Base-by-base conservation (phyloP, 35 echinoderm and acorn worm species). In the Patiria miniata region DNA sequence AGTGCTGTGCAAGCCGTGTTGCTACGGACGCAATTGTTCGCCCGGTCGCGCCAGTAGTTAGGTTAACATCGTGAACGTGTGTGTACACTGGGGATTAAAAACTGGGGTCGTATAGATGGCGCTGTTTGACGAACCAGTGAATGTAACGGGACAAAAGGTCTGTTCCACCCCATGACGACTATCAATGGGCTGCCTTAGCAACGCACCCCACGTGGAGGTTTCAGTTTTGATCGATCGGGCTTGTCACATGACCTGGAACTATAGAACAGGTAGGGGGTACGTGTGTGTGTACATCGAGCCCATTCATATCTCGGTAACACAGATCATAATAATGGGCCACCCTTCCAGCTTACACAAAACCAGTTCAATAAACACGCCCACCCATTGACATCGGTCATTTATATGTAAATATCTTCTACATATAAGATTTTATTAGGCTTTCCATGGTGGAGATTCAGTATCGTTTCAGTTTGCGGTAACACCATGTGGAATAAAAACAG, bases 111-210 rank as follows among this genome's bases (percentile, higher is more conserved):
- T 37, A 40, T 33, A 83, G 81, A 83, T 83, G 58, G 58, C 28
- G 58, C 65, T 73, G 65, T 73, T 60, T 73, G 14, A 73, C 65
- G 34, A 73, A 10, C n/a, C 18, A 73, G 65, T 7, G 6, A 47
- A 73, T 0, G 34, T 30, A 32, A 73, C 26, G 8, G 65, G 26
- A 73, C 65, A 73, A 84, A 65, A 60, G 53, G 82, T 38, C 38
- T 39, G 82, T 84, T 84, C 82, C 82, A 84, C 82, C 80, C 80
- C 82, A 53, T 84, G 82, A 38, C 32, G 82, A 58, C 82, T 84
- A 37, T 59, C 82, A 84, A 84, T 18, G 34, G 82, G 30, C 52
- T 19, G 1, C 52, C 82, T 58, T 57, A 58, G 53, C 12, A 58
- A 65, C 51, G 21, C 19, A 18, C 14, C 65, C 34, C 65, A 18